phyloP scores from a whole-genome alignment of 2,888 invertebrate genomes.

The Cheilosia urbana region DNA sequence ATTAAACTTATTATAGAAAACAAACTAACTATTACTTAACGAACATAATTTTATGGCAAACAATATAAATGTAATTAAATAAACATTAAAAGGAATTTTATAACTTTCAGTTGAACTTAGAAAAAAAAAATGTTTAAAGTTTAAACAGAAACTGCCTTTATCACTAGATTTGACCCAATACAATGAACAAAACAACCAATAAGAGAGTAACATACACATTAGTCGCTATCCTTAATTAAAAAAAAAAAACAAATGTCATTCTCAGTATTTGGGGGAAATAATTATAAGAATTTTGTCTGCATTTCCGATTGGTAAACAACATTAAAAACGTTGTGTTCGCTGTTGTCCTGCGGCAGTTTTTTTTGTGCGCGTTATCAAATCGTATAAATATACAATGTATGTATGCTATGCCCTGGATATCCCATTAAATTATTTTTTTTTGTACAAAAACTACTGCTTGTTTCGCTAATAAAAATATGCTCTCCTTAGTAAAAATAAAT shows the following conservation, averaged over 20 bases:
- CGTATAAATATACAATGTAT: constrained; percentile 48
- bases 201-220: constrained; percentile 21
- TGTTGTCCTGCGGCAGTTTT: constrained; percentile 54
- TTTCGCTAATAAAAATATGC: constrained; percentile 34
- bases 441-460: constrained; percentile 54
- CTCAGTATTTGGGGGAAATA: constrained; percentile 7
- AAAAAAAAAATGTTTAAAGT: constrained; percentile 10
- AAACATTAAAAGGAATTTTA: constrained; percentile 41
- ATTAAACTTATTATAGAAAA: constrained; percentile 31
- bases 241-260: constrained; percentile 33
- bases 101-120: constrained; percentile 36
- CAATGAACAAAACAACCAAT: constrained; percentile 11
- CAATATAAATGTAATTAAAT: constrained; percentile 25
- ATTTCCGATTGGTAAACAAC: constrained; percentile 30
- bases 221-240: constrained; percentile 45
- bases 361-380: constrained; percentile 48
- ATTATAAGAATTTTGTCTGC: constrained; percentile 11
- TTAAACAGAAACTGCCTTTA: constrained; percentile 34
- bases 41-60: constrained; percentile 48
- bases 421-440: constrained; percentile 47
- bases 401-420: constrained; percentile 71
- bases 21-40: constrained; percentile 31
- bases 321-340: not conserved
- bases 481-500: constrained; percentile 47
- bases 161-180: constrained; percentile 50